Conservation (phyloP, 2,888 invertebrate genomes). For the Xylophagus ater region DNA sequence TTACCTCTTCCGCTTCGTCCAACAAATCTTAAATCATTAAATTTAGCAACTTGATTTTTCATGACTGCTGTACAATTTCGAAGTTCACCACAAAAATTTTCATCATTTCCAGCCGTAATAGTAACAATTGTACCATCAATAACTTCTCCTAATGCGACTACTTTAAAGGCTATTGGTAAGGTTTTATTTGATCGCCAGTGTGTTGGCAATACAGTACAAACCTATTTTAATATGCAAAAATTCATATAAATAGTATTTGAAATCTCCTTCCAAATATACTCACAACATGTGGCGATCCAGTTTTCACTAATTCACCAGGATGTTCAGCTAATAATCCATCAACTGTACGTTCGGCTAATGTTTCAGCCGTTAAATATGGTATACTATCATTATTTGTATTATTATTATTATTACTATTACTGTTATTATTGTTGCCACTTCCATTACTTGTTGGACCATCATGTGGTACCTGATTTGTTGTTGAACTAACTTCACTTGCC, state of each 20-base stretch:
- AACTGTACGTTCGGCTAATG: slow-evolving; percentile 70
- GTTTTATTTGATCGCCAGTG: slow-evolving; percentile 98
- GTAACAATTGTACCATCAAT: slow-evolving; percentile 91
- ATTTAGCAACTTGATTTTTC: slow-evolving; percentile 96
- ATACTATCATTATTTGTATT: slow-evolving; percentile 32
- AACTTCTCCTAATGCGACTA: slow-evolving; percentile 83
- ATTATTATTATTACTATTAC: slow-evolving; percentile 23
- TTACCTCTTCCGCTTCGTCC: slow-evolving; percentile 94
- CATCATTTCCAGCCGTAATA: slow-evolving; percentile 91
- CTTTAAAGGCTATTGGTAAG: slow-evolving; percentile 89
- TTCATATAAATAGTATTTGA: not conserved
- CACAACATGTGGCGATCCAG: slow-evolving; percentile 90
- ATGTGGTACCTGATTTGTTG: slow-evolving; percentile 47
- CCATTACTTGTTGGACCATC: slow-evolving; percentile 27
- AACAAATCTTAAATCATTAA: slow-evolving; percentile 94
- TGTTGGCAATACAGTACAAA: slow-evolving; percentile 78
- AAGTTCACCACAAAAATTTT: slow-evolving; percentile 90
- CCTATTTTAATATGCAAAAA: slow-evolving; percentile 33
- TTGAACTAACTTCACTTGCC: slow-evolving; percentile 66
- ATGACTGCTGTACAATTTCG: slow-evolving; percentile 88
- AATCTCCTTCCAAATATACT: slow-evolving; percentile 24
- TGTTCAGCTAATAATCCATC: slow-evolving; percentile 80
- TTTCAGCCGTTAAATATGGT: slow-evolving; percentile 61
- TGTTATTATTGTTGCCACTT: slow-evolving; percentile 24
- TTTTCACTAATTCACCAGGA: slow-evolving; percentile 84